Base-by-base conservation (phyloP, 1,140 invertebrate species). In the Cydia strobilella region DNA sequence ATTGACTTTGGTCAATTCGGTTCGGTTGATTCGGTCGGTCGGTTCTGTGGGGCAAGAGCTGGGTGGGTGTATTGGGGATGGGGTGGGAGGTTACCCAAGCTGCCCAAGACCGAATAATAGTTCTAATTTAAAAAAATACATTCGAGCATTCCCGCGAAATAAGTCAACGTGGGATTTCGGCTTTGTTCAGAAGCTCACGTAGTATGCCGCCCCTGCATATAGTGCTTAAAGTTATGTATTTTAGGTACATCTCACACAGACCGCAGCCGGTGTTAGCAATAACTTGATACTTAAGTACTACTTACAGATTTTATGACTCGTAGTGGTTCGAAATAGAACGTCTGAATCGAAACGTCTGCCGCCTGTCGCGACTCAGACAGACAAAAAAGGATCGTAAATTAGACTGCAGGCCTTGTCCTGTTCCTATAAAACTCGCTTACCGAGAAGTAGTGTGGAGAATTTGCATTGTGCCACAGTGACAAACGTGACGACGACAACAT, bases 321-420 rank as follows among this genome's bases (percentile, higher is more conserved):
- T 71, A 73, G 74, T 62, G 73, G 75, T 83, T 86, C 75, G 87
- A 91, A 89, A 91, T 91, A 91, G 85, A 81, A 82, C 51, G 23
- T 66, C 45, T 79, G 75, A n/a, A n/a, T n/a, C n/a, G n/a, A n/a
- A 81, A 82, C 51, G 23, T 66, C 45, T 79, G 75, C 72, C 77
- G 84, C 83, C 82, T 82, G 82, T 85, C 87, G 74, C 82, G 54
- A 15, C 42, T 15, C 88, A 88, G 90, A 90, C 87, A 83, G 90
- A 89, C 90, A 90, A 89, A 90, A 85, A 90, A 75, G 75, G 87
- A 76, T 79, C 73, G 77, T 79, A 82, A 81, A 75, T 86, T 85
- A 86, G 10, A 86, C 15, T n/a, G 3, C 48, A 51, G 48, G 48
- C 48, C 15, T 7, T 51, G 48, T 18, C 48, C 48, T n/a, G 48